These are phyloP conservation scores for Macrophya annulata DNA, from an alignment of 2,888 invertebrate species.

Conservation along the genomic window DNA sequence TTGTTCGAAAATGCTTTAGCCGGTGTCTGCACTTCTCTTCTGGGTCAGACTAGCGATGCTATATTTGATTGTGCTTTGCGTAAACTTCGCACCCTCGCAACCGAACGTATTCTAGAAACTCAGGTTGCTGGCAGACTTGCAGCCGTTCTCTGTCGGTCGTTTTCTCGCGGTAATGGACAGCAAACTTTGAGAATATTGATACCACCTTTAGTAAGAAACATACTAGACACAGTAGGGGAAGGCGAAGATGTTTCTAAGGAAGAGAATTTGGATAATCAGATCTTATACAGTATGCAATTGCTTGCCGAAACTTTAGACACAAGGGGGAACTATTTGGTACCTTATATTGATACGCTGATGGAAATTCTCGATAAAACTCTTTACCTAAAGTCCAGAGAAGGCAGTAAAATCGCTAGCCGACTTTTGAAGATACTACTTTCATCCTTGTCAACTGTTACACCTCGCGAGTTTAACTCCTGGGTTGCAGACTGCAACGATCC, in stretches of 20 bases:
- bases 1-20: slow-evolving; percentile 87
- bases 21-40: slow-evolving; percentile 85
- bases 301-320: slow-evolving; percentile 88
- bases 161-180: slow-evolving; percentile 85
- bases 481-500: slow-evolving; percentile 84
- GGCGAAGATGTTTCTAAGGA: slow-evolving; percentile 87
- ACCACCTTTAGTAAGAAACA: slow-evolving; percentile 86
- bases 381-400: slow-evolving; percentile 86
- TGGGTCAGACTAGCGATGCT: slow-evolving; percentile 86
- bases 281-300: slow-evolving; percentile 89
- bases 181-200: slow-evolving; percentile 87
- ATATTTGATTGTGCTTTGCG: slow-evolving; percentile 86
- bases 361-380: slow-evolving; percentile 87
- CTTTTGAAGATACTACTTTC: slow-evolving; percentile 83
- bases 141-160: slow-evolving; percentile 86
- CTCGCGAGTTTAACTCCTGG: slow-evolving; percentile 84
- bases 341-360: slow-evolving; percentile 85
- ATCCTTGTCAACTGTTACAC: slow-evolving; percentile 84
- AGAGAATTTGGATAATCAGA: slow-evolving; percentile 89
- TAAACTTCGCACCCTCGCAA: slow-evolving; percentile 88
- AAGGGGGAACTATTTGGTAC: slow-evolving; percentile 84
- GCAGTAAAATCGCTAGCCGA: slow-evolving; percentile 84
- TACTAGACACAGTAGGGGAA: slow-evolving; percentile 81
- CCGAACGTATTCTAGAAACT: slow-evolving; percentile 90
- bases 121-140: slow-evolving; percentile 92